Evolutionary conservation across 53 echinoderm and acorn worm genomes (phyloP), one percentile per base, ranked within the genome.

Genomic region (Paracentrotus lividus): DNA sequence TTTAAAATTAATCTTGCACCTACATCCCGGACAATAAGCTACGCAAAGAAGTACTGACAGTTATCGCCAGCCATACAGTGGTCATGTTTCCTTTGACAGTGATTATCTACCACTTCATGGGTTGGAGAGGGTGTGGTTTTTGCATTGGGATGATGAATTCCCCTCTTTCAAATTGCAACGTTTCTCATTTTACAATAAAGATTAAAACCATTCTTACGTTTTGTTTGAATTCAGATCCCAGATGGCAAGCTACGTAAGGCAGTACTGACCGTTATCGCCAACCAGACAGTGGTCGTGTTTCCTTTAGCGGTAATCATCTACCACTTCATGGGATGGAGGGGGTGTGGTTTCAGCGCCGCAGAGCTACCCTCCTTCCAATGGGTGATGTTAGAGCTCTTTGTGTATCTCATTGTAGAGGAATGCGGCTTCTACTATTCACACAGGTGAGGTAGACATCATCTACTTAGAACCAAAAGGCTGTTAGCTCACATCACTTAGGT

Each of bases 361-460:
- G 99, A 99, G 29, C 94, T 99, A 84, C 99, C 99, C 2, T 96
- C 97, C 21, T 96, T 99, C 88, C 94, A 97, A 54, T 99, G 99
- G 99, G 97, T 99, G 27, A 93, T 99, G 84, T 54, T 99, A 38
- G 99, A 99, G 77, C 89, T 96, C 40, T 93, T 94, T 77, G 97
- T 99, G 27, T 97, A 95, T 86, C 95, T 96, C 16, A 89, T 97
- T 69, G 68, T 97, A 26, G 97, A 97, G 92, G 97, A 97, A 88
- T 85, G 93, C 14, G 97, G 97, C 45, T 97, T 97, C 93, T 97
- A 97, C 88, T 97, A 97, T 88, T 88, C 88, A 2, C 97, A 97
- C 93, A 96, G 97, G 96, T 96, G 54, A 88, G 86, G 43, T 32
- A 67, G 51, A 51, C 12, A 51, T 51, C n/a, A n/a, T n/a, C n/a